Evolutionary conservation across 2,888 invertebrate genomes (phyloP).

Genomic region (Scaptomyza polygonia): DNA sequence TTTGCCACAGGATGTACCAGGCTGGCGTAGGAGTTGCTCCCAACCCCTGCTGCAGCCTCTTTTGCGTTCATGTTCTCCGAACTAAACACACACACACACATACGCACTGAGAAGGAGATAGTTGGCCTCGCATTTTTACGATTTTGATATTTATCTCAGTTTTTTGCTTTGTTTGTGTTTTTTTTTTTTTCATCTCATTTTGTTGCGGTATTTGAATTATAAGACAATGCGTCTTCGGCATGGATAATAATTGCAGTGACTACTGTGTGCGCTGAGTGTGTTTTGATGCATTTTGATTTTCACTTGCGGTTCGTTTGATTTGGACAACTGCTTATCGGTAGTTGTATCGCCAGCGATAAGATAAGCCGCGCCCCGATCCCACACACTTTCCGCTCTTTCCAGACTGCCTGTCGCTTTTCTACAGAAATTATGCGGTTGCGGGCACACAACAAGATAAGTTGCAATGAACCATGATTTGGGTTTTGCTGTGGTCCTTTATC

Average conservation of each 20-base stretch:
- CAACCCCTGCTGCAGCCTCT: constrained; percentile 12
- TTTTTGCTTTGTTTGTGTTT: constrained; percentile 17
- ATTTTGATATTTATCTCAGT: constrained; percentile 70
- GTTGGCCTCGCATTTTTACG: constrained; percentile 66
- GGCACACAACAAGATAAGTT: constrained; percentile 24
- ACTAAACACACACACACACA: constrained; percentile 34
- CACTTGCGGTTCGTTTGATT: constrained; percentile 68
- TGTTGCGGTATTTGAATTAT: constrained; percentile 71
- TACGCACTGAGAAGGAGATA: constrained; percentile 16
- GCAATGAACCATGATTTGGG: constrained; percentile 3
- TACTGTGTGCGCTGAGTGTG: no score
- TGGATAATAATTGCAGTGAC: constrained; percentile 66
- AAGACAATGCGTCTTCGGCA: constrained; percentile 62
- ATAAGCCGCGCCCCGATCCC: constrained; percentile 21
- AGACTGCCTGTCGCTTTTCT: constrained; percentile 70
- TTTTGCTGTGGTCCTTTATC: constrained; percentile 39
- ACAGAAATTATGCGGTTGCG: constrained; percentile 50
- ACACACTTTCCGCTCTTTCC: neutral
- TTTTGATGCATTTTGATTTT: constrained; percentile 9
- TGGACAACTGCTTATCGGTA: constrained; percentile 47
- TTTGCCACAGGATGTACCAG: constrained; percentile 76
- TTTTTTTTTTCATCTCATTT: constrained; percentile 41
- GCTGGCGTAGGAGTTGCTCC: constrained; percentile 66
- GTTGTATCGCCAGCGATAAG: constrained; percentile 62
- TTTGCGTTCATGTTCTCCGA: constrained; percentile 53